Evolutionary conservation across 2,888 invertebrate genomes (phyloP).

Genomic region (Neoaliturus tenellus): DNA sequence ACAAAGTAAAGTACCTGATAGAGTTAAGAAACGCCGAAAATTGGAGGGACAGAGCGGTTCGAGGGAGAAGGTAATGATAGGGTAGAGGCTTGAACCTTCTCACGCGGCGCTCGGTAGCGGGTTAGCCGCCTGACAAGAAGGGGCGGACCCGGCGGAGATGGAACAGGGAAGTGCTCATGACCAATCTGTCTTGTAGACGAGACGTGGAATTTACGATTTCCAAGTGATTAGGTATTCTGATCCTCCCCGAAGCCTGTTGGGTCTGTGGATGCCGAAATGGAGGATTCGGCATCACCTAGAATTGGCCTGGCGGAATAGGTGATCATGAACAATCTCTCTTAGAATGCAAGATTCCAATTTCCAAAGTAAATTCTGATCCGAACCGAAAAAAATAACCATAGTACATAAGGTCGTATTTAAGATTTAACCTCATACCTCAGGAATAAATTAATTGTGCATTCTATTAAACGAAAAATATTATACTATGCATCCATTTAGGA

Average conservation of each 20-base stretch:
- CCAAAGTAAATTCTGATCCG: too few relatives aligned
- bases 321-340: too few relatives aligned
- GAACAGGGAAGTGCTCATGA: neutral
- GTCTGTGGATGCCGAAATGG: too few relatives aligned
- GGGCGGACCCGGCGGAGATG: neutral
- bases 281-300: too few relatives aligned
- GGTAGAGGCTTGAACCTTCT: conserved; percentile 4
- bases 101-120: conserved; percentile 7
- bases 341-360: too few relatives aligned
- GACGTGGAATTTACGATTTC: neutral
- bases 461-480: too few relatives aligned
- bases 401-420: too few relatives aligned
- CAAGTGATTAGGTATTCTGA: neutral
- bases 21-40: conserved; percentile 36
- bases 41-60: neutral
- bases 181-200: neutral
- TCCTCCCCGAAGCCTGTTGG: neutral
- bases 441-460: too few relatives aligned
- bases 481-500: too few relatives aligned
- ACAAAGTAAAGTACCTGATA: conserved; percentile 23
- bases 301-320: too few relatives aligned
- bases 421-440: too few relatives aligned
- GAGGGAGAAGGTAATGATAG: conserved; percentile 4
- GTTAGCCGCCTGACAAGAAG: neutral
- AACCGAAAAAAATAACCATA: too few relatives aligned